Base-by-base conservation (phyloP, 2,888 invertebrate species). In the Euplagia quadripunctaria region DNA sequence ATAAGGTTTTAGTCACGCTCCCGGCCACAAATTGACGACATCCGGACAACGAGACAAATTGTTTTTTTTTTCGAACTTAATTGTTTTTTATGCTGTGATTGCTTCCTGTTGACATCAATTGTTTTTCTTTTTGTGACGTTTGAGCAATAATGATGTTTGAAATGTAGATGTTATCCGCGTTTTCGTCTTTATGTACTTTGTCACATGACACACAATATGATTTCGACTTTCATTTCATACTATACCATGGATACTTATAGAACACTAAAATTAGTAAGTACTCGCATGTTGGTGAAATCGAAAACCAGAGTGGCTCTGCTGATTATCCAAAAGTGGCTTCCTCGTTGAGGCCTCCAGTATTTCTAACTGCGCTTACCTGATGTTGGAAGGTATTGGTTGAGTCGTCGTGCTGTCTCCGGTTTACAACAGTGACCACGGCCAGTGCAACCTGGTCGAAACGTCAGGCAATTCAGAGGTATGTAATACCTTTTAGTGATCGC, bases 41-140 rank as follows among this genome's bases (percentile, higher is more conserved):
- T 88, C 89, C 88, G 88, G 85, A 76, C 81, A 80, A 75, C 79
- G 79, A 78, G 82, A 81, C 84, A 73, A 83, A 77, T 82, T 78
- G 77, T 75, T 83, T 82, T 85, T 82, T 75, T 80, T 81, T 74
- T 76, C 63, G 67, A 72, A 77, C 70, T 81, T 80, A 76, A 82
- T 83, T 84, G 80, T 64, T 79, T 80, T 87, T 68, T 83, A 76
- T 77, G 58, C 75, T 58, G 78, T 84, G 84, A 86, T 89, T 86
- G 74, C 72, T 87, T 88, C 88, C 88, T 85, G 83, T 77, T 78
- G 63, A 6, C 55, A 11, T 31, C 61, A 49, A 73, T 79, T 79
- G 74, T 80, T 76, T 66, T 72, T 79, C 82, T 77, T 63, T 80
- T 52, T 72, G 31, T 73, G 1, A 11, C 72, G 46, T 79, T 79